Evolutionary conservation across 2,888 invertebrate genomes (phyloP), one percentile per base, ranked within the genome.

Genomic region (Drosophila antonietae): DNA sequence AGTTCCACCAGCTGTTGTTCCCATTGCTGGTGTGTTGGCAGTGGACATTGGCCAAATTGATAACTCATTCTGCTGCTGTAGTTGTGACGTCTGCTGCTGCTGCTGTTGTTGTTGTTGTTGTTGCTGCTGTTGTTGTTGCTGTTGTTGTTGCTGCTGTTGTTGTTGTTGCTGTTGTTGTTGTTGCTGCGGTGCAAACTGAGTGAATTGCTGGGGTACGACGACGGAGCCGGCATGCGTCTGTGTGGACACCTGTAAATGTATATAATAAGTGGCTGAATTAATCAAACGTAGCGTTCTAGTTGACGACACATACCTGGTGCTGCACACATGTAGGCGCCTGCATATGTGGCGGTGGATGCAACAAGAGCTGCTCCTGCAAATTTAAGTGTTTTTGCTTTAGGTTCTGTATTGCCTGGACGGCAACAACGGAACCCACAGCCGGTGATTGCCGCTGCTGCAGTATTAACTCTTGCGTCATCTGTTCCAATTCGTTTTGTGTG

Each of bases 211-310:
- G n/a, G 91, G 86, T n/a, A 88, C 86, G 43, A 90, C 86, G 10
- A 92, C 92, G 10, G 91, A 86, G 3, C 86, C 83, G 51, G 94
- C 93, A 75, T 94, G 94, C 5, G 95, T 95, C 88, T 95, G 95
- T 2, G 95, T 95, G 20, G 94, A 94, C 20, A 95, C 95, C 92
- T 95, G 49, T 1, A 66, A 61, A 47, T 71, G 9, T 23, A 37
- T 12, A 14, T 6, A 12, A 49, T 15, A 18, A 41, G 28, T 14
- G 12, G 6, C 1, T 35, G 44, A 15, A 41, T n/a, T 33, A n/a
- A 43, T 20, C 41, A 10, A 23, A 3, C 8, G 12, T 28, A 6
- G 28, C 28, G 4, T 9, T 31, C 0, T 20, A 7, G 2, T 28
- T 14, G n/a, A 12, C 10, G n/a, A 2, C 1, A 51, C 62, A 41